A percentile compares a stretch with the other conserved stretches of the same genome.
Evolutionary conservation across 30 jellyfish, hydroid and myxozoan genomes (phyloP).

Genomic region (Cassiopea xamachana): DNA sequence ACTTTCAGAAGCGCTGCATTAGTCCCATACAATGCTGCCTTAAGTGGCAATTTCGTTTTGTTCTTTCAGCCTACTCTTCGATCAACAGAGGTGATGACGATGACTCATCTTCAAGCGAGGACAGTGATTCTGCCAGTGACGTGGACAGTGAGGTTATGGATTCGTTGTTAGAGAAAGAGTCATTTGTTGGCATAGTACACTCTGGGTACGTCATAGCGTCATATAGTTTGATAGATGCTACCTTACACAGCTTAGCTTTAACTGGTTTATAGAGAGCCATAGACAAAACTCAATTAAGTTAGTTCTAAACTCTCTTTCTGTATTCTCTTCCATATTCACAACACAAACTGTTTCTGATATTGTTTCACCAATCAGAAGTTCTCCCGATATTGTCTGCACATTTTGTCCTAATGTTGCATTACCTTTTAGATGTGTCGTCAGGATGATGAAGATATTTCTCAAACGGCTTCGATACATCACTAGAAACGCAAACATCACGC

Average conservation of each 20-base stretch:
- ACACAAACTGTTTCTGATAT: no score
- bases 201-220: conserved; percentile 43
- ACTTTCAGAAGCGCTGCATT: no score
- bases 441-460: conserved; percentile 80
- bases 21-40: no score
- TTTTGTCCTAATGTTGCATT: no score
- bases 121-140: conserved; percentile 49
- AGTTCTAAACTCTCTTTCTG: no score
- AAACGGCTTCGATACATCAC: conserved; percentile 75
- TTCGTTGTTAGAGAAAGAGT: conserved; percentile 47
- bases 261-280: no score
- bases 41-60: background rate
- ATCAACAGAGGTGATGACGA: conserved; percentile 29
- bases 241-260: no score
- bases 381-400: no score
- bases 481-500: conserved; percentile 58
- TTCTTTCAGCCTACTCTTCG: conserved; percentile 45
- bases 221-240: no score
- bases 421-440: conserved; percentile 75
- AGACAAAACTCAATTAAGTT: no score
- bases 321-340: no score
- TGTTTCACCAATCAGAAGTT: no score
- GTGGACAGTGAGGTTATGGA: conserved; percentile 45
- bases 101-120: conserved; percentile 47
- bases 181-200: conserved; percentile 69